Evolutionary conservation across 2,113 vertebrate species (phyloP).

Genomic region (Dasyurus viverrinus): DNA sequence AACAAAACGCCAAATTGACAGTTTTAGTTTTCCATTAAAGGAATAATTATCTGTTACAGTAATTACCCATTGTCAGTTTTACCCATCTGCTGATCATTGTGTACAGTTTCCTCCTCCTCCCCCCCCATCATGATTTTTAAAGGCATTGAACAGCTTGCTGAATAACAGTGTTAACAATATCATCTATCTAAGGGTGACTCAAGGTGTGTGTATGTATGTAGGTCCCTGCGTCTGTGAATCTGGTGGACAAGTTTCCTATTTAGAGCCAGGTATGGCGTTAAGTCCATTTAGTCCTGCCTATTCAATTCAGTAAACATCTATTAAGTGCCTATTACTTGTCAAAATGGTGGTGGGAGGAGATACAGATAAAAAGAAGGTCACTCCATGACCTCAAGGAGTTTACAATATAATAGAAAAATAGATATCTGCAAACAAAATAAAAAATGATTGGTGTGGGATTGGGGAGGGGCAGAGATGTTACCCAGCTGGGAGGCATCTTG

Average conservation of each 20-base stretch:
- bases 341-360: neutral
- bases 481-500: neutral
- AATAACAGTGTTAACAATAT: neutral
- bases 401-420: neutral
- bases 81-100: conserved; percentile 7
- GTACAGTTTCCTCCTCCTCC: neutral
- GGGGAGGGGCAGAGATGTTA: neutral
- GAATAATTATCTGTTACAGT: conserved; percentile 37
- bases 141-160: neutral
- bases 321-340: neutral
- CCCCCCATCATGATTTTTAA: conserved; percentile 2
- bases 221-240: conserved; percentile 1
- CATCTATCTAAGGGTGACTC: neutral
- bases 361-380: neutral
- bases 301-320: neutral
- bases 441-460: neutral
- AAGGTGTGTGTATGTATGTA: neutral
- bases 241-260: neutral
- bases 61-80: conserved; percentile 9
- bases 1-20: conserved; percentile 46
- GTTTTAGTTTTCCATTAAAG: conserved; percentile 38
- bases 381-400: neutral
- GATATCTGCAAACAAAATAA: neutral
- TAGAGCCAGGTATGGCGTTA: neutral
- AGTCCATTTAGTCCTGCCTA: neutral